Conservation (phyloP, 1,140 invertebrate genomes). For the Cyphomyrmex costatus region DNA sequence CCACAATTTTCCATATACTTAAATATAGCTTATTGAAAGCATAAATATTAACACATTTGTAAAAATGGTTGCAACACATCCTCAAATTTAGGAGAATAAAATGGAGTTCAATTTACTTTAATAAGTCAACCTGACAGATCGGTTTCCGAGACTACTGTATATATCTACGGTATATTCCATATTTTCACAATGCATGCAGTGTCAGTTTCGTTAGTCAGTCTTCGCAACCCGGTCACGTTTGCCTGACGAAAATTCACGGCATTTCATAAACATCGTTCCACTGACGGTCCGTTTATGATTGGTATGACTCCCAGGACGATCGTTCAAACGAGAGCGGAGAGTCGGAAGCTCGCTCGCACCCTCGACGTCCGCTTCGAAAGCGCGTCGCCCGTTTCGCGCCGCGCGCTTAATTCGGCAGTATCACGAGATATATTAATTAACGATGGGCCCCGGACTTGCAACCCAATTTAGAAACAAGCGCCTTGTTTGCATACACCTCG, state of each 20-base stretch:
- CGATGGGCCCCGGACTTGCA: conserved; percentile 74
- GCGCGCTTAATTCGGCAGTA: conserved; percentile 71
- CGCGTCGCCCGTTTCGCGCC: conserved; percentile 21
- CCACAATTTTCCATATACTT: too few relatives aligned
- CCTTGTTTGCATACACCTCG: conserved; percentile 79
- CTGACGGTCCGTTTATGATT: conserved; percentile 75
- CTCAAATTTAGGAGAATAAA: background rate
- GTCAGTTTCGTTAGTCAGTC: background rate
- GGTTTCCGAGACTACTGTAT: background rate
- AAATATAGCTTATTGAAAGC: too few relatives aligned
- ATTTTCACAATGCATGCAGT: background rate
- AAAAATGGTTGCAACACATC: too few relatives aligned
- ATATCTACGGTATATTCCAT: background rate
- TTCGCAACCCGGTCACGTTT: conserved; percentile 49
- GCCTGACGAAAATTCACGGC: conserved; percentile 46
- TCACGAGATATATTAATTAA: conserved; percentile 81
- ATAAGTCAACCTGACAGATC: background rate
- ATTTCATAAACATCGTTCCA: conserved; percentile 35
- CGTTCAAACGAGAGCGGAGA: conserved; percentile 68
- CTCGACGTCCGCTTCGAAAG: conserved; percentile 33
- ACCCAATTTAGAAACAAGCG: conserved; percentile 80
- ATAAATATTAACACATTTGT: too few relatives aligned
- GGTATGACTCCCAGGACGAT: conserved; percentile 78
- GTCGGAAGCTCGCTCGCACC: conserved; percentile 23
- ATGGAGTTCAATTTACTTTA: background rate